phyloP scores from a whole-genome alignment of 2,797 vertebrate species.

The Leontocebus nigricollis region DNA sequence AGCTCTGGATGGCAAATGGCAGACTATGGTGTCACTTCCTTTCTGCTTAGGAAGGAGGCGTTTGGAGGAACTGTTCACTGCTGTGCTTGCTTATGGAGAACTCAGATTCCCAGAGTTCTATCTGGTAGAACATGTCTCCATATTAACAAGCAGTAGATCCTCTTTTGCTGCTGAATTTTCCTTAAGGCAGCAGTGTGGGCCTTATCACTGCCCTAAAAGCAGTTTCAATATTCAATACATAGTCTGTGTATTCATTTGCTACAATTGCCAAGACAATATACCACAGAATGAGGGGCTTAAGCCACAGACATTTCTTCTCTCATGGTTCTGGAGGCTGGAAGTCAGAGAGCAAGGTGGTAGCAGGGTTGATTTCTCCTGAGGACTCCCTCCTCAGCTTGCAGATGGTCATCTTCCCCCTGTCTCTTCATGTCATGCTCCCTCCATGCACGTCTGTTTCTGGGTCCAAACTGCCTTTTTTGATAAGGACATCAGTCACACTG shows the following conservation, averaged over 20 bases:
- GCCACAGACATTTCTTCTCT: too few relatives aligned
- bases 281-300: accelerated
- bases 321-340: background rate
- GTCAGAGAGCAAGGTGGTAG: accelerated
- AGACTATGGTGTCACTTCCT: background rate
- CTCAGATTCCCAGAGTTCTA: background rate
- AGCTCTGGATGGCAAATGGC: accelerated
- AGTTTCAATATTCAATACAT: accelerated
- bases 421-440: background rate
- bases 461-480: too few relatives aligned
- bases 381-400: background rate
- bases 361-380: background rate
- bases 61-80: background rate
- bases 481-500: accelerated
- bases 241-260: accelerated
- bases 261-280: too few relatives aligned
- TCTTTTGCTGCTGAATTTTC: background rate
- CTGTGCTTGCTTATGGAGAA: background rate
- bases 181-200: too few relatives aligned
- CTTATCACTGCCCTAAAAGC: background rate
- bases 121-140: accelerated
- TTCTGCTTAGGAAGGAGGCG: background rate
- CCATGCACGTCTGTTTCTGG: accelerated
- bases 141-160: accelerated
- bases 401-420: accelerated